Percentiles rank a stretch among this genome's conserved stretches.
These are phyloP conservation scores for Eumacrocentrus americanus DNA, from an alignment of 2,888 invertebrate genomes.

Conservation along the genomic window DNA sequence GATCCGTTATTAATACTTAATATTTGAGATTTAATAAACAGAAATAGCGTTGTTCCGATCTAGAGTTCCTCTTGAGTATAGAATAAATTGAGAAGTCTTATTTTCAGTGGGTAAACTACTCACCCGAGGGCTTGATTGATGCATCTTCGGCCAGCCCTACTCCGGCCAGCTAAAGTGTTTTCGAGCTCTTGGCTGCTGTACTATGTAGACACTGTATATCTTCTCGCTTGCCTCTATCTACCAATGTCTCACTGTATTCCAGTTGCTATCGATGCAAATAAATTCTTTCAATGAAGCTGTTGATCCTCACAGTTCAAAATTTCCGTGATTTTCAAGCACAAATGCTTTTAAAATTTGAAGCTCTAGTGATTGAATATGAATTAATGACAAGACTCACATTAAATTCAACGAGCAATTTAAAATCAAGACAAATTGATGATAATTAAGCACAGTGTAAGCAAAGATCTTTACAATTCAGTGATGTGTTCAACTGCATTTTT, in stretches of 20 bases:
- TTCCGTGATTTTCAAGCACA: neutral
- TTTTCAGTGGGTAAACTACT: neutral
- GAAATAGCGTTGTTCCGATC: no score
- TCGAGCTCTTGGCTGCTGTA: slow-evolving; percentile 41
- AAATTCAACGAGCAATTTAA: slow-evolving; percentile 10
- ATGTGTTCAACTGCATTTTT: no score
- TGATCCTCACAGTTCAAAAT: neutral
- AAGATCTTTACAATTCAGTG: no score
- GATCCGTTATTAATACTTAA: no score
- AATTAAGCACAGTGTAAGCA: no score
- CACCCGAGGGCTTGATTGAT: slow-evolving; percentile 48
- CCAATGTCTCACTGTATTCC: slow-evolving; percentile 19
- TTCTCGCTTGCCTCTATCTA: slow-evolving; percentile 24
- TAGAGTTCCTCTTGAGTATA: no score
- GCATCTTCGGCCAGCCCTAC: slow-evolving; percentile 45
- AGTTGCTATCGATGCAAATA: slow-evolving; percentile 20
- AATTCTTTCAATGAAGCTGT: slow-evolving; percentile 18
- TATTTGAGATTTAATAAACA: no score
- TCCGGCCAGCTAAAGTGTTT: slow-evolving; percentile 45
- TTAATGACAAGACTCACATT: no score
- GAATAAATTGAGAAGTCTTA: neutral
- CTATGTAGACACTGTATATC: slow-evolving; percentile 16
- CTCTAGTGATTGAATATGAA: no score
- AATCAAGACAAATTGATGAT: no score
- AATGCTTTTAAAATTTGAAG: no score